phyloP scores from a whole-genome alignment of 2,888 invertebrate species.

The Pristionchus arcanus region DNA sequence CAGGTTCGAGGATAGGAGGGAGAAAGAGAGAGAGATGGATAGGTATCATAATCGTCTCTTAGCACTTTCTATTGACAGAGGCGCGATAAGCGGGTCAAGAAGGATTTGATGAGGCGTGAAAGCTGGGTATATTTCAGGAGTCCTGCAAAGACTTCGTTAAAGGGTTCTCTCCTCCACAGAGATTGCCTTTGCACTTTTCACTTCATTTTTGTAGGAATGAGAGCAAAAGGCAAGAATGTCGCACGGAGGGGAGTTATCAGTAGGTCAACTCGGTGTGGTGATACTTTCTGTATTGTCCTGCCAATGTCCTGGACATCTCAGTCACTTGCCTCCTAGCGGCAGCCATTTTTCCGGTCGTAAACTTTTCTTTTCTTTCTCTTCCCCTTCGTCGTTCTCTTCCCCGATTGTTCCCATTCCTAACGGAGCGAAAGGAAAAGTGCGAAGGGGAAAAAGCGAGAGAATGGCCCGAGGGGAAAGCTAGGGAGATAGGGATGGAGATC shows the following conservation, averaged over 20 bases:
- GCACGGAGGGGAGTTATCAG: too few species aligned
- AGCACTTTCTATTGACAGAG: background rate
- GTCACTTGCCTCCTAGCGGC: too few species aligned
- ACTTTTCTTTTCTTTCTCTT: background rate
- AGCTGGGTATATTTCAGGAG: too few species aligned
- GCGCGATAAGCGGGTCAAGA: too few species aligned
- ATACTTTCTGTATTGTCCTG: background rate
- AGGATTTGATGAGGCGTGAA: too few species aligned
- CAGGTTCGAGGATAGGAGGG: background rate
- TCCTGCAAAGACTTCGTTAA: too few species aligned
- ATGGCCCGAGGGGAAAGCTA: conserved; percentile 3
- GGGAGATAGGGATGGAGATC: background rate
- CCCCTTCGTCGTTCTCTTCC: background rate
- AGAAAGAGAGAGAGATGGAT: background rate
- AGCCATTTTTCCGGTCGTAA: background rate
- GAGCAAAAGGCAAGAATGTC: too few species aligned
- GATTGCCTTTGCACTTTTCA: too few species aligned
- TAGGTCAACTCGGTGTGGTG: too few species aligned
- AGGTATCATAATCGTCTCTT: background rate
- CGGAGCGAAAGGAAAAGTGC: background rate
- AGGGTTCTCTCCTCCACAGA: too few species aligned
- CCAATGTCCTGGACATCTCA: background rate
- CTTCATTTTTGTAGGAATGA: background rate
- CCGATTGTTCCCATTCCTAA: background rate
- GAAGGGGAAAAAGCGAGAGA: background rate